Base-by-base conservation (phyloP, 1,140 invertebrate genomes). In the Drosophila repleta region DNA sequence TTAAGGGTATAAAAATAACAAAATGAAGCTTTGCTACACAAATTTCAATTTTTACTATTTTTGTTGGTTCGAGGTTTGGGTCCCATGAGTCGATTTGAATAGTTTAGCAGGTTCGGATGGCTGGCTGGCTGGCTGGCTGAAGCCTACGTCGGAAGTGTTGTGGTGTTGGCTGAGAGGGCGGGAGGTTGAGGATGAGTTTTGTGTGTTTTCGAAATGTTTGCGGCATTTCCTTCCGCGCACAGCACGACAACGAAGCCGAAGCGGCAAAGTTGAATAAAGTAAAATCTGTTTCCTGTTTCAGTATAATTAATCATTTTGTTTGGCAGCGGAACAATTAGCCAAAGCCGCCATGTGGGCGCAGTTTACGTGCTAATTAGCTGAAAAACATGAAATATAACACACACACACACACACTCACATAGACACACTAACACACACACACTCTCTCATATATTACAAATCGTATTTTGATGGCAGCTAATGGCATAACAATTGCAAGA, bases 251-350 rank as follows among this genome's bases (percentile, higher is more conserved):
- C 57, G 53, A 35, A 52, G 53, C 52, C 64, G 20, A 62, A 57
- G 46, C 51, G 60, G 37, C 56, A 76, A 84, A 88, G 83, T 83
- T 88, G 83, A 87, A 79, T 88, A 79, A 88, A 79, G 84, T 88
- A 83, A 88, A 88, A 88, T 88, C 83, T 88, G 83, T 83, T 88
- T 88, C 83, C 83, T 88, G 83, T 88, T 88, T 83, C 52, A 73
- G 72, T 88, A 88, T 88, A 88, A 88, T 88, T 88, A 88, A 88
- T 88, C 83, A 88, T 88, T 88, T 88, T 79, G 79, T 65, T 49
- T 88, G 82, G 82, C 82, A 83, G 70, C 76, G 76, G 83, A 88
- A 88, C 83, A 88, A 88, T 88, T 89, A 89, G 84, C 79, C 79
- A 57, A 57, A 61, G 55, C 58, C 60, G 65, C 63, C 68, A 79